These are phyloP conservation scores for Gisinianus flammeolus DNA, from an alignment of 2,888 invertebrate species.

Conservation along the genomic window DNA sequence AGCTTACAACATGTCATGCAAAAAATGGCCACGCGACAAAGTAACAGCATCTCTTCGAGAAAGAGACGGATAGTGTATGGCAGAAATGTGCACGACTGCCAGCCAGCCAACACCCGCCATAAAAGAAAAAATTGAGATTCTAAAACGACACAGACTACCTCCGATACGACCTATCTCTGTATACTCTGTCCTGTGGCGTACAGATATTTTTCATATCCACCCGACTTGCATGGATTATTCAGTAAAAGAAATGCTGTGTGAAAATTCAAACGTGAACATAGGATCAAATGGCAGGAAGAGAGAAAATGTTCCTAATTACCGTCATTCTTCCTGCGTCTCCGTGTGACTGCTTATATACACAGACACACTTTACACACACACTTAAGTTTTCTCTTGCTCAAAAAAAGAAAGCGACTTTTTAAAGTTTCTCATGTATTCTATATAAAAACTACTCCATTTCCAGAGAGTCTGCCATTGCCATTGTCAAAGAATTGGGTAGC, in stretches of 20 bases:
- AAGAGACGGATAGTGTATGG: background rate
- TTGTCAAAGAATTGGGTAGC: no score
- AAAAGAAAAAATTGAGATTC: background rate
- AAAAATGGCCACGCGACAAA: background rate
- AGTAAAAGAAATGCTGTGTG: background rate
- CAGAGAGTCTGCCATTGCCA: background rate
- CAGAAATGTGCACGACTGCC: no score
- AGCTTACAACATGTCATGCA: background rate
- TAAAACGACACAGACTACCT: background rate
- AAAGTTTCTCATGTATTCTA: background rate
- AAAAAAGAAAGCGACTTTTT: background rate
- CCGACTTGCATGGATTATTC: background rate
- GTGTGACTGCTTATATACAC: background rate
- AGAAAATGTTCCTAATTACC: slow-evolving; percentile 14
- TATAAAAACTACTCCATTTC: background rate
- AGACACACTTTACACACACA: no score
- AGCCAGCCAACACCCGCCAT: background rate
- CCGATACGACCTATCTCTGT: background rate
- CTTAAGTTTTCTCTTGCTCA: no score
- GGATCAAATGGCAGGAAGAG: slow-evolving; percentile 14
- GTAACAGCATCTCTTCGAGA: background rate
- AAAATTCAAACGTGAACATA: background rate
- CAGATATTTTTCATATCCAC: background rate
- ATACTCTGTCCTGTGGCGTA: background rate
- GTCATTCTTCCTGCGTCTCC: background rate